Evolutionary conservation across 2,888 invertebrate species (phyloP).

Genomic region (Choreutis nemorana): DNA sequence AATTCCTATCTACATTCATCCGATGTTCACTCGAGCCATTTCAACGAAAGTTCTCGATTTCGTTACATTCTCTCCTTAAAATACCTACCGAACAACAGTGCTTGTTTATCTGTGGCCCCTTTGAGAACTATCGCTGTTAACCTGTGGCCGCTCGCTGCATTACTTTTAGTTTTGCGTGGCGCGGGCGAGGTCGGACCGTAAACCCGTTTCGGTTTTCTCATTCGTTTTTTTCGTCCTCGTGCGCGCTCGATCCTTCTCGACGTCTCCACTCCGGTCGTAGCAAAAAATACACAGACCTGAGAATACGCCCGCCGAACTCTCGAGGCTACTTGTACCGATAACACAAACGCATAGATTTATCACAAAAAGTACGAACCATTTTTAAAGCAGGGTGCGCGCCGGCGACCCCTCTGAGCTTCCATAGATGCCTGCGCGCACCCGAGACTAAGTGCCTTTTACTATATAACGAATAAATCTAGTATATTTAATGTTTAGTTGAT

Average conservation of each 20-base stretch:
- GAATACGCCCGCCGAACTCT: conserved; percentile 42
- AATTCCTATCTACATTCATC: conserved; percentile 14
- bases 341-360: too few relatives aligned
- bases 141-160: conserved; percentile 24
- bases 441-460: conserved; percentile 54
- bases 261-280: conserved; percentile 29
- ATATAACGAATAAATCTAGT: conserved; percentile 37
- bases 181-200: conserved; percentile 37
- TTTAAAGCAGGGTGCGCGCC: conserved; percentile 19
- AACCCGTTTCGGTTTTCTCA: conserved; percentile 55
- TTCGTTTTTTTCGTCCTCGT: conserved; percentile 51
- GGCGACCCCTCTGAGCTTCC: conserved; percentile 36
- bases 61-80: conserved; percentile 18
- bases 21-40: background rate
- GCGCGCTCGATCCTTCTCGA: conserved; percentile 26
- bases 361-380: too few relatives aligned
- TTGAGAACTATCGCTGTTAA: conserved; percentile 30
- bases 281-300: conserved; percentile 37
- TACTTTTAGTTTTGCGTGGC: conserved; percentile 48
- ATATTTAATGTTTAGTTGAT: conserved; percentile 63
- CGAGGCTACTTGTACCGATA: too few relatives aligned
- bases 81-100: conserved; percentile 22
- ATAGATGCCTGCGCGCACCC: conserved; percentile 14
- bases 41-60: conserved; percentile 12
- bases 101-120: conserved; percentile 33